Evolutionary conservation across 2,113 vertebrate species (phyloP), one percentile per base, ranked within the genome.

Genomic region (Ellobius talpinus): DNA sequence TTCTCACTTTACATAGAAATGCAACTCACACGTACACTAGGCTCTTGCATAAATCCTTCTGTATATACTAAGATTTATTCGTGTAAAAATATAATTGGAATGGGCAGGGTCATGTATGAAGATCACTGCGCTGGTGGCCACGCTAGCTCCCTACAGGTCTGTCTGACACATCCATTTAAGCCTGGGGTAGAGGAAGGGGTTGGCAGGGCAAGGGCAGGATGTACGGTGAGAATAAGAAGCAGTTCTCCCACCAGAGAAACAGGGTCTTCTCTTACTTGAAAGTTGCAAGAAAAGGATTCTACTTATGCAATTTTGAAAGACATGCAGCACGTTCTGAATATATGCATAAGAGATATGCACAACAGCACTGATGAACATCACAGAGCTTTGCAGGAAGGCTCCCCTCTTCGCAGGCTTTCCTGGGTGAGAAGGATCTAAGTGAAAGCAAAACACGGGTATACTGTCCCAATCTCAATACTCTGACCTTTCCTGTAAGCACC

Each of bases 261-360:
- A 92, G 93, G 88, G 95, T 84, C 86, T 97, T 95, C 95, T 93
- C 87, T 98, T 94, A 92, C 79, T 97, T 97, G 77, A 42, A 95
- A 97, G 90, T 93, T 97, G 93, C 97, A 98, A 97, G 97, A 97
- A 98, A 97, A 65, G 86, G 91, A 97, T 95, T 98, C 98, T 61
- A 97, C 91, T 97, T 98, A 96, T 96, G 95, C 95, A 97, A 90
- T 97, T 98, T 96, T 97, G 97, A 96, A 63, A 98, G 92, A 97
- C 97, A 98, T 98, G 98, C 94, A 97, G 55, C 88, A 98, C 97
- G 97, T 97, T 96, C 98, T 98, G 96, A 98, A 95, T 92, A 97
- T 98, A 95, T 96, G 97, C 98, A 98, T 98, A 98, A 29, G 85
- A 97, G 88, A 96, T 97, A 96, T 93, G 96, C 97, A 97, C 95